These are phyloP conservation scores for Platycnemis pennipes DNA, from an alignment of 2,888 invertebrate species.

Conservation along the genomic window DNA sequence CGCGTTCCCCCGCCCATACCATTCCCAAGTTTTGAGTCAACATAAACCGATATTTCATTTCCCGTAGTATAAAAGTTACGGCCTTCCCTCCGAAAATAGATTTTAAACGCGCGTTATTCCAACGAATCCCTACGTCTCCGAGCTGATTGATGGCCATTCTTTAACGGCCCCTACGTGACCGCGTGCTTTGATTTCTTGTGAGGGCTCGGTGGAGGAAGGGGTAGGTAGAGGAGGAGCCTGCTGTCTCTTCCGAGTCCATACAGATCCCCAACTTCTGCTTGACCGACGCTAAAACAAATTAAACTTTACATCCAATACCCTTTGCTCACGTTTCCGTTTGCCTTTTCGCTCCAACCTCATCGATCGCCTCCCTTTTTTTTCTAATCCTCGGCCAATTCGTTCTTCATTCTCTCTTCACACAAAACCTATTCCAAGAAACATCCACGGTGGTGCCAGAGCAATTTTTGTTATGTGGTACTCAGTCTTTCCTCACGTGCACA, in stretches of 20 bases:
- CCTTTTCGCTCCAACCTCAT: background rate
- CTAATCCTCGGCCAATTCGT: background rate
- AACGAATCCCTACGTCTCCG: background rate
- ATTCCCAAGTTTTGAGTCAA: background rate
- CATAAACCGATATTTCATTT: constrained; percentile 18
- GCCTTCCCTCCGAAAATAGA: background rate
- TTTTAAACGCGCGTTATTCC: background rate
- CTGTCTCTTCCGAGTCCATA: background rate
- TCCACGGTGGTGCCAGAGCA: too few species aligned
- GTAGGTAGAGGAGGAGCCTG: background rate
- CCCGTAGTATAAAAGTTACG: background rate
- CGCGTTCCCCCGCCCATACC: background rate
- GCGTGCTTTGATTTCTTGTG: background rate
- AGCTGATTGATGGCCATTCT: background rate
- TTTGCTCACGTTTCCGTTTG: background rate
- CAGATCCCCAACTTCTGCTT: background rate
- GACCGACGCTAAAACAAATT: background rate
- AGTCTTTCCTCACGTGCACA: background rate
- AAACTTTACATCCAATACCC: background rate
- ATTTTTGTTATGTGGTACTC: too few species aligned
- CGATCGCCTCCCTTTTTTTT: background rate
- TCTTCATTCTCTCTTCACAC: background rate
- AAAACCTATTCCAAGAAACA: too few species aligned
- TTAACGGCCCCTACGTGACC: background rate
- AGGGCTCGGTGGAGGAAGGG: background rate